phyloP scores from a whole-genome alignment of 2,113 vertebrate genomes.

The Microtus montanus region DNA sequence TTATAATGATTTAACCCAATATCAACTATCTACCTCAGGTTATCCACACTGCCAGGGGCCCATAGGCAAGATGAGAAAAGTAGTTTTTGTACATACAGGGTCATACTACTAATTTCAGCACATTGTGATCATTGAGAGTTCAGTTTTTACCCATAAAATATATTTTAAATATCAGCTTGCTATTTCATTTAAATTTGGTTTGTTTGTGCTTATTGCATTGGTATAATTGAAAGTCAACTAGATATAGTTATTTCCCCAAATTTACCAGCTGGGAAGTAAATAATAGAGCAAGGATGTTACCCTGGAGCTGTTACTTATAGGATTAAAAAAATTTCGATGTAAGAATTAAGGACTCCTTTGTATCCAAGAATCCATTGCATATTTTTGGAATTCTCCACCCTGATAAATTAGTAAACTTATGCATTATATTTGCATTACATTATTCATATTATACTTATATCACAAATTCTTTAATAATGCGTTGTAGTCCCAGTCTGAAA shows the following conservation, averaged over 20 bases:
- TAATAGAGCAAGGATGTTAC: background rate
- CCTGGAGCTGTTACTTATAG: background rate
- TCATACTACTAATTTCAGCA: background rate
- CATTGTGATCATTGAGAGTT: background rate
- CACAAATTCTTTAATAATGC: background rate
- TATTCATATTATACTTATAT: background rate
- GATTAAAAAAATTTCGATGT: background rate
- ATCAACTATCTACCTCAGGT: background rate
- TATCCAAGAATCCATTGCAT: background rate
- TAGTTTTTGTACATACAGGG: background rate
- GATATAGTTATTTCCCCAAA: background rate
- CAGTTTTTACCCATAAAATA: background rate
- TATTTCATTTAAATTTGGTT: background rate
- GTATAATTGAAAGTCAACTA: background rate
- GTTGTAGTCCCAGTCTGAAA: background rate
- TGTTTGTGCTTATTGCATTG: background rate
- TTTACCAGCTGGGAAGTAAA: background rate
- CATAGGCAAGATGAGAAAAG: background rate
- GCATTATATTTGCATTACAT: background rate
- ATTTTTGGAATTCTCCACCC: background rate
- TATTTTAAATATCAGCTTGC: background rate
- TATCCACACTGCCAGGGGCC: background rate
- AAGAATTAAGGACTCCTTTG: background rate
- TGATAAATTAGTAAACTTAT: background rate
- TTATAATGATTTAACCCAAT: background rate